Evolutionary conservation across 1,140 invertebrate species (phyloP), one percentile per base, ranked within the genome.

Genomic region (Lasioglossum baleicum): DNA sequence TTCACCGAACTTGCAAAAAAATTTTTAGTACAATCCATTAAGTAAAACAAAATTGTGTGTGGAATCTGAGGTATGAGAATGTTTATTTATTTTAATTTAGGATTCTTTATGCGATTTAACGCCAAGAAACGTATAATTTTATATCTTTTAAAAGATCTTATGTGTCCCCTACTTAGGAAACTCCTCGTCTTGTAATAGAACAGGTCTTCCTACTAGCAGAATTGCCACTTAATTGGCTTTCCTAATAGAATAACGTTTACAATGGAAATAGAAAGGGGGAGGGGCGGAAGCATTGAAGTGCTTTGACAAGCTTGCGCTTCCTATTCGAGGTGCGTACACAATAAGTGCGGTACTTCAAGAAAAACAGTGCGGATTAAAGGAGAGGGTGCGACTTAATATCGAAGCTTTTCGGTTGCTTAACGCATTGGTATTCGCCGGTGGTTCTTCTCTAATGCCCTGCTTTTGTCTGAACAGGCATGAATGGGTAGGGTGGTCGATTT

Each of bases 371-470:
- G 64, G 63, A 79, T 60, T 75, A 61, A 67, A 80, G 51, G 26
- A 22, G 68, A 69, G 31, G 31, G 68, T 60, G 66, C 69, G 61
- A 75, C 81, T 86, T 82, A 81, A 81, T 84, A n/a, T 20, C n/a
- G 8, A 22, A 53, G 44, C 48, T 69, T 80, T 44, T 51, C 44
- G 42, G 75, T 82, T 61, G 68, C 53, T 71, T 66, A 66, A 60
- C 56, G 63, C 64, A 90, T 90, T 90, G 84, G 87, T 89, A 90
- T 91, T 90, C 90, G 72, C 35, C 56, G n/a, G 40, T 74, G 81
- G 83, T 75, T 76, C 82, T 75, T 81, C 72, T 74, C 80, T 90
- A 90, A 91, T 88, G 83, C 87, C 82, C 69, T 53, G 71, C 83
- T 88, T 89, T 91, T 91, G 90, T 90, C 90, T 89, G 68, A 44